Evolutionary conservation across 1,140 invertebrate genomes (phyloP), one percentile per base, ranked within the genome.

Genomic region (Asbolus verrucosus): DNA sequence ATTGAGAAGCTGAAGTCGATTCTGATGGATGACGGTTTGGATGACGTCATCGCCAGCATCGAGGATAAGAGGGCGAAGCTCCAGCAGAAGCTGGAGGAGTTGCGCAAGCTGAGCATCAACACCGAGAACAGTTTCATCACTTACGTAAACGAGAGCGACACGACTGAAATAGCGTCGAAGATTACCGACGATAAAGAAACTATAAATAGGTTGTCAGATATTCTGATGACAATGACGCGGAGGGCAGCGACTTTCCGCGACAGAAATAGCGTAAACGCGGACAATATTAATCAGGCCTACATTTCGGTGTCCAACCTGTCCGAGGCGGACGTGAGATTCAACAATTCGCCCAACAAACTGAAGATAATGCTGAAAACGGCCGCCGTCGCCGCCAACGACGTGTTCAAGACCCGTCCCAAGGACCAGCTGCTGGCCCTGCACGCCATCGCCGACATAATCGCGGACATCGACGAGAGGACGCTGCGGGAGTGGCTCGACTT

Each of bases 341-440:
- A 76, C 31, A 54, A 43, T 6, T 74, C 50, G 19, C 76, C 73
- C 6, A 69, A 74, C 2, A 77, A 73, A 31, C 69, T 81, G 14
- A 79, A 80, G 72, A 73, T 77, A 9, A 54, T 79, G 4, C 73
- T 81, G 19, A 81, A 81, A 67, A 77, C 76, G 4, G 75, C 79
- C 5, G 62, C 79, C 19, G 78, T 78, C 3, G 78, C 76, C 13
- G 80, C 80, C 2, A 79, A 80, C 46, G 78, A 80, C 33, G 78
- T 80, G 4, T 81, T 78, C 59, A 81, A 81, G 70, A 77, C 75
- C 14, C 65, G 79, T 21, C 80, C 80, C 1, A 77, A 78, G 65
- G 80, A 81, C 54, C 78, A 81, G 43, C 30, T 76, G 5, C 67
- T 80, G 5, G 80, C 78, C 15, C 33, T 81, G 5, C 62, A 78